Base-by-base conservation (phyloP, 2,888 invertebrate species). In the Amphipoea lucens region DNA sequence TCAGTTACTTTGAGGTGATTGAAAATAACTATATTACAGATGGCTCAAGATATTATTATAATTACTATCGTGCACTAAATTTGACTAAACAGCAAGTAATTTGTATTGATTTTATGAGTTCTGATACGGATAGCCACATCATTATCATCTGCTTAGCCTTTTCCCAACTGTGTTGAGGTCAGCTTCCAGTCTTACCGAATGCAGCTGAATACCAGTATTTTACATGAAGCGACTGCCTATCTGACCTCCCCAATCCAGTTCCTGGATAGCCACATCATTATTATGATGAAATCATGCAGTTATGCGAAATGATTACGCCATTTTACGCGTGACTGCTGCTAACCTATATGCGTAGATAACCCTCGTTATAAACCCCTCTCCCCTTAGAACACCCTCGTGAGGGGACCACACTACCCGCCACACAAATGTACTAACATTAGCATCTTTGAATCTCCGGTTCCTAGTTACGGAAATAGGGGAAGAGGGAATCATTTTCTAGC, bases 301-400 rank as follows among this genome's bases (percentile, higher is more conserved):
- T 72, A 83, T 67, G 76, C 11, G 71, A 69, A 86, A 83, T 83
- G 76, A 66, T 67, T 62, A 4, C 12, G 71, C 29, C 36, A 69
- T 74, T 74, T 79, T 23, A 76, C 73, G 84, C 87, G 80, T 83
- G 72, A 63, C 36, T 86, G 17, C 23, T 40, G 14, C 23, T 66
- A 12, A 40, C 36, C 45, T 74, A 45, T 63, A 68, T 69, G 71
- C 82, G 83, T 82, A 45, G 48, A 29, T 17, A 77, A 57, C 86
- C 83, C 65, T 76, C 68, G 48, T 86, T 79, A 86, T 76, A 68
- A 81, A 63, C 40, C 83, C 71, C 66, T 80, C 70, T 17, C 75
- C 83, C 74, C 23, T 36, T 14, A 12, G 23, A 54, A 4, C 17
- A 63, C 87, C 87, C 79, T 79, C 40, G 12, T 63, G n/a, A 79